Base-by-base conservation (phyloP, 2,797 vertebrate species). In the Botia kubotai region DNA sequence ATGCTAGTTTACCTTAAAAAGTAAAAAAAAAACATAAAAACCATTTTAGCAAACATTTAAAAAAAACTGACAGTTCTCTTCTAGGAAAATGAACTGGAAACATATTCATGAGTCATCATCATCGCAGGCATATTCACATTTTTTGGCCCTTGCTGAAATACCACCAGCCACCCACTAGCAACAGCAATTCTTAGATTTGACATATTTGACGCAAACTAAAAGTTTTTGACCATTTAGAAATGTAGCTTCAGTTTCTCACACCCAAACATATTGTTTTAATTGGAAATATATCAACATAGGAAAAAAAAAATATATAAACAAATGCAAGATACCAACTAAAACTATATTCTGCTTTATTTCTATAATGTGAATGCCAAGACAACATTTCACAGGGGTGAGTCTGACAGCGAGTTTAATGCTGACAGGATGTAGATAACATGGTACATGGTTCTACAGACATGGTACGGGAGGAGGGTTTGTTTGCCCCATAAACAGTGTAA, bases 401-500 rank as follows among this genome's bases (percentile, higher is more conserved):
- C 53, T 63, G 77, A 63, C 29, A 43, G 58, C n/a, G n/a, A 43
- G 68, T 58, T 72, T 65, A 52, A 79, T 65, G 48, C 48, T 72
- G 77, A 79, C 69, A 72, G 48, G 58, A 72, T 65, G 69, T 65
- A 57, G 77, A 79, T 66, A 65, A 60, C 36, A 79, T 79, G 60
- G 58, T 58, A 72, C 48, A 57, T 12, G 1, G 8, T 71, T 19
- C 14, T 72, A 72, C 39, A 60, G 48, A 75, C 13, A 58, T 4
- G 14, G 14, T 48, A 58, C 14, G 23, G 12, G 6, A 23, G 50
- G 16, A 17, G 6, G 26, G 46, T 29, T 63, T 63, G 60, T 26
- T 21, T 62, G 36, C 66, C 21, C 21, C 11, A 72, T 46, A 58
- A 11, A 62, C 77, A 67, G 23, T 46, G 5, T 63, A 63, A 69